Base-by-base conservation (phyloP, 2,888 invertebrate species). In the Ectobius pallidus region DNA sequence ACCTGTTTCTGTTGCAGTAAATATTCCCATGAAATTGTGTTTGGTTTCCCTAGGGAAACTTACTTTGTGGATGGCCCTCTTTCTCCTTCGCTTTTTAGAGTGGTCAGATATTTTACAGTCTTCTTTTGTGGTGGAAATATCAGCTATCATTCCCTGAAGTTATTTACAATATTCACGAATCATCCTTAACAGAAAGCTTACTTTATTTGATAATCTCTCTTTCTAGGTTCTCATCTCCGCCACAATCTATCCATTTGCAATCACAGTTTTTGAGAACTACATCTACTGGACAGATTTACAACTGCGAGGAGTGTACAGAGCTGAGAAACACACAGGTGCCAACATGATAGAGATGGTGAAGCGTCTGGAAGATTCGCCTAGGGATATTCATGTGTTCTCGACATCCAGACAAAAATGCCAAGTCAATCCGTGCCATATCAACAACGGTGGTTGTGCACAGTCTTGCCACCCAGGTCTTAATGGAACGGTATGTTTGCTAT, bases 231-330 rank as follows among this genome's bases (percentile, higher is more conserved):
- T 96, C 1, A 90, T 97, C 34, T 90, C 93, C 0, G 96, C 96
- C 0, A 96, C 96, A 0, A 96, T 97, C 71, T 97, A 97, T 86
- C 97, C 97, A 0, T 97, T 96, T 82, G 96, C 97, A 0, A 92
- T 98, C 58, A 95, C 96, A 0, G 94, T 98, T 0, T 94, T 91
- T 82, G 87, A 93, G 25, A 90, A 94, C 80, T 95, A 94, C 81
- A 96, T 98, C 70, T 98, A 97, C 84, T 98, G 97, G 97, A 97
- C 97, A 0, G 97, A 97, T 83, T 85, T 97, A 73, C 96, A 96
- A 80, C 82, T 97, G 3, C 87, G 97, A 70, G 97, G 97, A 0
- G 96, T 99, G 0, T 99, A 97, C 81, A 87, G 98, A 55, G 97
- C 98, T 0, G 97, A 99, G 80, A 99, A 99, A 81, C 94, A 97